Percentiles rank a stretch among this genome's conserved stretches.
Evolutionary conservation across 2,797 vertebrate genomes (phyloP).

Genomic region (Vultur gryphus): DNA sequence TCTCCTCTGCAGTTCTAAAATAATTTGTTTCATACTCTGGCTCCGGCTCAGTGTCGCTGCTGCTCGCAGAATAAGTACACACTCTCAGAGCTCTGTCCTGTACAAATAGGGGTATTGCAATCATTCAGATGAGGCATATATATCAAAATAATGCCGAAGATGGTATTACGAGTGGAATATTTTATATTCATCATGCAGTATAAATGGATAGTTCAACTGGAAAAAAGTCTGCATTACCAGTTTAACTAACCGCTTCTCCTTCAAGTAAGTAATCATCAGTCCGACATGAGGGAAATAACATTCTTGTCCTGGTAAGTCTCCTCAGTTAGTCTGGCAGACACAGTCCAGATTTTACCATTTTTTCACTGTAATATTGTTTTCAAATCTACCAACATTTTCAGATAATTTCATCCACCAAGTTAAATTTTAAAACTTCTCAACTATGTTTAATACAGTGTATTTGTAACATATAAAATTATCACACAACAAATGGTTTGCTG

Average conservation of each 20-base stretch:
- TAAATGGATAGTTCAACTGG: neutral
- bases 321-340: neutral
- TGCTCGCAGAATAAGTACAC: conserved; percentile 76
- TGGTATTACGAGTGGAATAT: neutral
- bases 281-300: neutral
- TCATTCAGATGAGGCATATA: neutral
- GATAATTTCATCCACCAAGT: neutral
- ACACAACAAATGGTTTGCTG: neutral
- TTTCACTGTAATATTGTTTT: neutral
- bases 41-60: conserved; percentile 79
- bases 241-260: neutral
- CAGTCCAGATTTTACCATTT: neutral
- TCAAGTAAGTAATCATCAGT: neutral
- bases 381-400: neutral
- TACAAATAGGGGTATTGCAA: neutral
- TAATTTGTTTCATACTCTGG: conserved; percentile 59
- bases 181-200: neutral
- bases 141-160: neutral
- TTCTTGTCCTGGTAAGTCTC: neutral
- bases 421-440: neutral
- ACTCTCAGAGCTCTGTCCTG: conserved; percentile 77
- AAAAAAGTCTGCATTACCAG: neutral
- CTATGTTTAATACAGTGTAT: neutral
- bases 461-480: neutral
- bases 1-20: conserved; percentile 65